Conservation (phyloP, 2,888 invertebrate genomes). For the Deilephila porcellus region DNA sequence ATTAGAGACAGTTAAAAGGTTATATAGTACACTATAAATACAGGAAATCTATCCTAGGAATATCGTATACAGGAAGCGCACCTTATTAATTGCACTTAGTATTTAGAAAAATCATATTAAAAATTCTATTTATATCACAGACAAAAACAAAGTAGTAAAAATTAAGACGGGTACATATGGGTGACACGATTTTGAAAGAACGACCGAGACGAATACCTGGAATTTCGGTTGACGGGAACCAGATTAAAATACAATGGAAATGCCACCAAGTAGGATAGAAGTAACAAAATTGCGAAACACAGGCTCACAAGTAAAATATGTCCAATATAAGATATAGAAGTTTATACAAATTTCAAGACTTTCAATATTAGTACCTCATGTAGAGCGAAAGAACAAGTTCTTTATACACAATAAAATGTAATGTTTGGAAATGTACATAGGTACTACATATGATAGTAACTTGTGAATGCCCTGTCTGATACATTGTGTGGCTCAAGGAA, state of each 20-base stretch:
- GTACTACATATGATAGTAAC: not conserved
- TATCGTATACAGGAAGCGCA: no score
- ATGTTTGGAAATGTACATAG: not conserved
- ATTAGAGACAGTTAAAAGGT: no score
- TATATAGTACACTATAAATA: no score
- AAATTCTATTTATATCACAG: not conserved
- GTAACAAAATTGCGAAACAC: not conserved
- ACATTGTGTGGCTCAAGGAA: slow-evolving; percentile 20
- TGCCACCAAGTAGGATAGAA: not conserved
- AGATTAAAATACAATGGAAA: slow-evolving; percentile 14
- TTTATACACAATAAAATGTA: not conserved
- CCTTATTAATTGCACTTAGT: no score
- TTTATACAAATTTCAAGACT: no score
- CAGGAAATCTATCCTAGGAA: no score
- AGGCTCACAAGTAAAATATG: not conserved
- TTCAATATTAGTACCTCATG: no score
- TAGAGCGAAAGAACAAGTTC: no score
- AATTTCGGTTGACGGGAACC: not conserved
- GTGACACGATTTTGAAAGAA: slow-evolving; percentile 2
- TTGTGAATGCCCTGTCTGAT: not conserved
- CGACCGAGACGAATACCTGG: not conserved
- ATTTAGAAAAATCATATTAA: not conserved
- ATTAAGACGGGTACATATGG: not conserved
- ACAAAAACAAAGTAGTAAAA: not conserved
- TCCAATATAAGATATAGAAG: not conserved